phyloP scores from a whole-genome alignment of 2,113 vertebrate species.

The Vidua macroura region DNA sequence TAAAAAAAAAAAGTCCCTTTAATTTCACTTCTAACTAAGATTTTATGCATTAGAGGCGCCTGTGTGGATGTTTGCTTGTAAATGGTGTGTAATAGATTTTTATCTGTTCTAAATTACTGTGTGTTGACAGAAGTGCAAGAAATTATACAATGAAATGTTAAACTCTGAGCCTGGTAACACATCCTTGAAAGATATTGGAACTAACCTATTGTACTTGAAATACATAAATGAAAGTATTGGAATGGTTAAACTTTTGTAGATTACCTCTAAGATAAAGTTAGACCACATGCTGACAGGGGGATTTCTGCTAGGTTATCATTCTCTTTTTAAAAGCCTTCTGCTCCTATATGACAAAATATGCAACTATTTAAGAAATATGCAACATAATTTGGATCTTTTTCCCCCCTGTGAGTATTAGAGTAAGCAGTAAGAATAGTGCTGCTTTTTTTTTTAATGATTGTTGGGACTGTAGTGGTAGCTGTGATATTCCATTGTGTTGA shows the following conservation, averaged over 20 bases:
- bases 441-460: not conserved
- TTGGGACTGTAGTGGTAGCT: not conserved
- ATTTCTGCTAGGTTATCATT: not conserved
- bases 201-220: not conserved
- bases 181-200: not conserved
- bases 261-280: not conserved
- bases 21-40: not conserved
- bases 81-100: not conserved
- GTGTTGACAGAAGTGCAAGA: not conserved
- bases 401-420: not conserved
- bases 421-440: not conserved
- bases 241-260: not conserved
- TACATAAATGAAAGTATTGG: not conserved
- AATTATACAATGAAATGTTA: not conserved
- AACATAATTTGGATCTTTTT: not conserved
- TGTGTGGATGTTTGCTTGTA: not conserved
- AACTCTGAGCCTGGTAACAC: not conserved
- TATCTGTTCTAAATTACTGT: not conserved
- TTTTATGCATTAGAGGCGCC: not conserved
- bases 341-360: not conserved
- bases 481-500: not conserved
- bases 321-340: not conserved
- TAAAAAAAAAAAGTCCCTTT: not conserved
- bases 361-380: not conserved
- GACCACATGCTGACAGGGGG: accelerated